Evolutionary conservation across 37 sponge, comb jelly and placozoan species (phyloP).

Genomic region (Beroe forskalii): DNA sequence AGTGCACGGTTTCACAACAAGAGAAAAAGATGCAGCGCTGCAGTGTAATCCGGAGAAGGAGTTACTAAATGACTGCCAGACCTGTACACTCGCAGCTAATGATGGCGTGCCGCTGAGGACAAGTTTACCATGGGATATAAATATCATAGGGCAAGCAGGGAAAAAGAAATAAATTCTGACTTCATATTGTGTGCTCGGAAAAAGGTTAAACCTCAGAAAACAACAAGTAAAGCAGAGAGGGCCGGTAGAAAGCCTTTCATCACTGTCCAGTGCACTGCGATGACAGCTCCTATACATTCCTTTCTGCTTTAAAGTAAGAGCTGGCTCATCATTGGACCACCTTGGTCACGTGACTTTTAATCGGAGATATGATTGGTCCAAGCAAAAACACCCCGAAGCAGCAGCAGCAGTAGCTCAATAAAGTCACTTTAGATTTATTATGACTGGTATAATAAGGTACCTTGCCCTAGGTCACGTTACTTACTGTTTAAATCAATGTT

Average conservation of each 20-base stretch:
- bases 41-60: no score
- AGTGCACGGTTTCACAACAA: not conserved
- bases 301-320: conserved; percentile 39
- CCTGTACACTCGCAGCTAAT: no score
- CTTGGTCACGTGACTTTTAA: not conserved
- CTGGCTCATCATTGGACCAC: not conserved
- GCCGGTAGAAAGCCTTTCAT: not conserved
- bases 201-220: not conserved
- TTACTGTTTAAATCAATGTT: not conserved
- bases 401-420: not conserved
- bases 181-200: not conserved
- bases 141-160: not conserved
- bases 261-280: not conserved
- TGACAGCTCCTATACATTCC: conserved; percentile 47
- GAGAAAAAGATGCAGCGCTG: no score
- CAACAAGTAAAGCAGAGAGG: not conserved
- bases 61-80: no score
- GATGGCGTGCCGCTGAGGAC: no score
- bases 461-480: not conserved
- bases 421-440: not conserved
- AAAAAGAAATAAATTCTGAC: not conserved
- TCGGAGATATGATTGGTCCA: not conserved
- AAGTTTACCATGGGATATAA: no score
- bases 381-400: not conserved
- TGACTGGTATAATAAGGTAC: not conserved